Base-by-base conservation (phyloP, 2,113 vertebrate genomes). In the Aspiorhynchus laticeps region DNA sequence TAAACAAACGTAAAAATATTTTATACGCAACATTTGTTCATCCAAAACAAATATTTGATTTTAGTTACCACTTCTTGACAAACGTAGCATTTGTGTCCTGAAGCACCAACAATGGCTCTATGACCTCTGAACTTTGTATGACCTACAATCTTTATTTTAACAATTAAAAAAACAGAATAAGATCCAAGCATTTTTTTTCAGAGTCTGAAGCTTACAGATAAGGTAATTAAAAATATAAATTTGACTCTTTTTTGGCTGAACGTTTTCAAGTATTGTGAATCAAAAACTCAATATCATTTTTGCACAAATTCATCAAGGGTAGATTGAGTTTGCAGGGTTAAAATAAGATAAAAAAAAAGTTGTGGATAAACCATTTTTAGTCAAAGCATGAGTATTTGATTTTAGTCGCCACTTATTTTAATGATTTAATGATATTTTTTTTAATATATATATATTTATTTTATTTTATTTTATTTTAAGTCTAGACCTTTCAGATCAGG, bases 181-280 rank as follows among this genome's bases (percentile, higher is more conserved):
- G 46, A 5, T 69, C 63, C 63, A 9, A 6, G 28, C 43, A 48
- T 43, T 48, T 46, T 51, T 48, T 33, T 51, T 36, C 26, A 2
- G 14, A 83, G 80, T 33, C 43, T 69, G 80, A 83, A 41, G n/a
- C 28, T 83, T 83, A 21, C 28, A 69, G 76, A 86, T 65, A 4
- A 86, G 76, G 76, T 80, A 71, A 86, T 80, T 80, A 86, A 86
- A 86, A 53, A 36, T 12, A 33, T 19, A 19, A 12, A 46, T 12
- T 46, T 12, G 7, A 41, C 38, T 41, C 9, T 41, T 41, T 41
- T 12, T 33, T 2, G 41, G 10, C 43, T 11, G 43, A 48, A 48
- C 0, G 46, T 14, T 53, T 53, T 53, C 17, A 53, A 19, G 0
- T 53, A 53, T 53, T 53, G 53, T 1, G 17, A 53, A 53, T 53